Base-by-base conservation (phyloP, 2,113 vertebrate genomes). In the Oxygymnocypris stewartii region DNA sequence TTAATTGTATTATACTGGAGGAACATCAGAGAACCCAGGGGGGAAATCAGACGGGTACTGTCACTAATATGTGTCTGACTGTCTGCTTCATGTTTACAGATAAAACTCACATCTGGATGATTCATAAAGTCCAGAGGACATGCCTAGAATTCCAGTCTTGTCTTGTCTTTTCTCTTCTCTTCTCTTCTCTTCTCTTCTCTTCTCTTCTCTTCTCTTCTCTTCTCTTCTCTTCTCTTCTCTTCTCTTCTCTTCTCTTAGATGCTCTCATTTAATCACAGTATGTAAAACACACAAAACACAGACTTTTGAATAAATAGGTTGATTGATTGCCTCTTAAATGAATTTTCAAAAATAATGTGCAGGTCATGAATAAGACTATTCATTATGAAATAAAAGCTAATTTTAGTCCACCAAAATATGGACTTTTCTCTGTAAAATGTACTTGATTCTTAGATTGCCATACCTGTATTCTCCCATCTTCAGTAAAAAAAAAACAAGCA, bases 1-100 rank as follows among this genome's bases (percentile, higher is more conserved):
- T 84, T 88, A 85, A 87, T 85, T 79, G 78, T 47, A 25, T 73
- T 79, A 28, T 65, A 79, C 83, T 65, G 54, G 9, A 20, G 65
- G 54, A 84, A 79, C 77, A 12, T 65, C 77, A 76, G 59, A 18
- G 31, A 59, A 54, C 49, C 85, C 14, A 14, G 47, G 23, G 79
- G 54, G 18, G 14, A 47, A 23, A 57, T 57, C 51, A 35, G 65
- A 80, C 25, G 31, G 10, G 37, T 78, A 37, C 28, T 57, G 42
- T 89, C 81, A 87, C 40, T 25, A 11, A 35, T 84, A 59, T 77
- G 82, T 85, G 67, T 40, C 57, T 28, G 54, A 31, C 20, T 74
- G 82, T 74, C 69, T 51, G 18, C 31, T 25, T 37, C 69, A 44
- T 61, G 69, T 86, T 87, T 75, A 35, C 37, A 65, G 16, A 73